Percentiles rank a stretch among this genome's conserved stretches.
phyloP scores from a whole-genome alignment of 2,888 invertebrate species.

The Euplagia quadripunctaria region DNA sequence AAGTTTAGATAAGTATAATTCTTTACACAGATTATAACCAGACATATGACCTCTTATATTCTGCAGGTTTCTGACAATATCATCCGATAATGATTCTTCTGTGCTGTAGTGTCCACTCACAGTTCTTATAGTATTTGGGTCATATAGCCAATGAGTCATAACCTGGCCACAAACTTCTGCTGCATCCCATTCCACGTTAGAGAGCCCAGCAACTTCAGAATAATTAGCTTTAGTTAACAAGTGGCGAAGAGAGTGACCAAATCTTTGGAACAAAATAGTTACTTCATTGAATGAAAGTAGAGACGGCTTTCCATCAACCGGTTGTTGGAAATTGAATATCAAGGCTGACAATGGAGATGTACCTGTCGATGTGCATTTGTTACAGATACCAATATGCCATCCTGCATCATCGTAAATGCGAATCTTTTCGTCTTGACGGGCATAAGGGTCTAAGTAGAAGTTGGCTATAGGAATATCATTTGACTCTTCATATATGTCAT shows the following conservation, averaged over 20 bases:
- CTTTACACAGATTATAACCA: slow-evolving; percentile 92
- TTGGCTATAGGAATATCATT: slow-evolving; percentile 90
- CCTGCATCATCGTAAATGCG: slow-evolving; percentile 88
- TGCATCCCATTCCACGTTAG: slow-evolving; percentile 98
- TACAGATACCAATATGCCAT: slow-evolving; percentile 93
- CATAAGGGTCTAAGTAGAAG: slow-evolving; percentile 95
- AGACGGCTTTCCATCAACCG: slow-evolving; percentile 88
- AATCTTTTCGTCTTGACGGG: slow-evolving; percentile 89
- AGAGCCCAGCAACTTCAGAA: slow-evolving; percentile 94
- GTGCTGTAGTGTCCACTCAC: slow-evolving; percentile 93
- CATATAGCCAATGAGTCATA: slow-evolving; percentile 93
- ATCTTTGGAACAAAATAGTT: slow-evolving; percentile 92
- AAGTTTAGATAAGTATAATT: slow-evolving; percentile 93
- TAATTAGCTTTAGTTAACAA: slow-evolving; percentile 93
- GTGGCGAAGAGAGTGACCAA: slow-evolving; percentile 96
- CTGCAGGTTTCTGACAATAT: slow-evolving; percentile 89
- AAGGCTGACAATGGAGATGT: slow-evolving; percentile 93
- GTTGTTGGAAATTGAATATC: slow-evolving; percentile 93
- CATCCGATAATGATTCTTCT: slow-evolving; percentile 90
- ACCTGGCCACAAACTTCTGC: slow-evolving; percentile 94
- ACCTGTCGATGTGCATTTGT: slow-evolving; percentile 89
- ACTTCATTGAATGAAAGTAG: slow-evolving; percentile 93
- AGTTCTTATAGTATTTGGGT: slow-evolving; percentile 86
- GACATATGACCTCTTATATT: slow-evolving; percentile 91
- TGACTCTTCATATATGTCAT: slow-evolving; percentile 91